Conservation (phyloP, 2,797 vertebrate species). For the Melanotaenia nigrans region DNA sequence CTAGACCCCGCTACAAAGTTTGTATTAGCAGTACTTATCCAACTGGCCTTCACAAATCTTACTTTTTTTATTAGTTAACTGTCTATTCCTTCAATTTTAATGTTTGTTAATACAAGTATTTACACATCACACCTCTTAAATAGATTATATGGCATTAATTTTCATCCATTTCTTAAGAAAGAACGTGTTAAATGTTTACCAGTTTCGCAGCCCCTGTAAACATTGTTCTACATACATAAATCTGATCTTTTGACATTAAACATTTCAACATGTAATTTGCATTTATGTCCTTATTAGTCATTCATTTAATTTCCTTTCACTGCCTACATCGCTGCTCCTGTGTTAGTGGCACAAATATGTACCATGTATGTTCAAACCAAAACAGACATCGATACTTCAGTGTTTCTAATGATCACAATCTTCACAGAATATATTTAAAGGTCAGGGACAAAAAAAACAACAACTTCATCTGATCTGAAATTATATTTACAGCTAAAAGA, state of each 20-base stretch:
- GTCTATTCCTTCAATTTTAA: not conserved
- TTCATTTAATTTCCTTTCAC: not conserved
- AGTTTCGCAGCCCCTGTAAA: not conserved
- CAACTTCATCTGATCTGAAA: not conserved
- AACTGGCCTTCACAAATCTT: not conserved
- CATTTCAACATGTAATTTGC: not conserved
- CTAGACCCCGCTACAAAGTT: not conserved
- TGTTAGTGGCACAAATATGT: no score
- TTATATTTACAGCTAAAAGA: not conserved
- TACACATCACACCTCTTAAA: not conserved
- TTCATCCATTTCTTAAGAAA: not conserved
- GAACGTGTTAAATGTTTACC: not conserved
- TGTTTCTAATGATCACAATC: constrained; percentile 2
- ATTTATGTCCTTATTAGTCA: not conserved
- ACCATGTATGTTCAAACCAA: not conserved
- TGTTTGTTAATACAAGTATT: not conserved
- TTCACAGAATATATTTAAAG: not conserved
- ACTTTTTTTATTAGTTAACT: not conserved
- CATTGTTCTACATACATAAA: not conserved
- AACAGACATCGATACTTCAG: not conserved
- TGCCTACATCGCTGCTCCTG: no score
- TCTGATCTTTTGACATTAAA: not conserved
- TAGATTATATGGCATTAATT: not conserved
- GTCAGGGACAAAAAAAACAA: not conserved
- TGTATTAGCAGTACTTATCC: not conserved